Evolutionary conservation across 2,113 vertebrate species (phyloP).

Genomic region (Heterocephalus glaber): DNA sequence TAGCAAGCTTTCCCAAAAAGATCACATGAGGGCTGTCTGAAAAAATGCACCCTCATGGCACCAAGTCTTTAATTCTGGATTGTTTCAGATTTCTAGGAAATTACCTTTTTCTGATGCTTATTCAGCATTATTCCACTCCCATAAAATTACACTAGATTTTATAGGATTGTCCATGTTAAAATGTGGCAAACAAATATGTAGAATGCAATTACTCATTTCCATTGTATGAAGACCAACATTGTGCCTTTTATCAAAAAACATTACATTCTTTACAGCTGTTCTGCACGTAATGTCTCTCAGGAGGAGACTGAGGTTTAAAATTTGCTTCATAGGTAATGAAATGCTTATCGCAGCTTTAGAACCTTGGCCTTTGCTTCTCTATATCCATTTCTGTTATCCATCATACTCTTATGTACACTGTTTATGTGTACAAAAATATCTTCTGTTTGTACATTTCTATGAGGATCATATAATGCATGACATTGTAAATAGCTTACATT

Average conservation of each 20-base stretch:
- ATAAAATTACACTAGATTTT: neutral
- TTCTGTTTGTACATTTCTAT: neutral
- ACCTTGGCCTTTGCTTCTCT: neutral
- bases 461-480: neutral
- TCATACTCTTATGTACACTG: neutral
- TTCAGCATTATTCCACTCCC: neutral
- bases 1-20: neutral
- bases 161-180: neutral
- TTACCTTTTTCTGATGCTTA: neutral
- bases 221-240: neutral
- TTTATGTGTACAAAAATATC: neutral
- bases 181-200: neutral
- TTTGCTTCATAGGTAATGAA: neutral
- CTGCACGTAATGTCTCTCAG: fast-evolving
- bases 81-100: neutral
- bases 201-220: neutral
- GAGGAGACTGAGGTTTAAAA: neutral
- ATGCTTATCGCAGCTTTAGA: neutral
- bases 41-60: neutral
- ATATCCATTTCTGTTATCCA: neutral
- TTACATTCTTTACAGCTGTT: neutral
- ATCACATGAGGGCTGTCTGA: fast-evolving
- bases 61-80: neutral
- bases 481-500: neutral
- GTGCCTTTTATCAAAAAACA: neutral